Conservation (phyloP, 2,888 invertebrate genomes). For the Hermodice carunculata region DNA sequence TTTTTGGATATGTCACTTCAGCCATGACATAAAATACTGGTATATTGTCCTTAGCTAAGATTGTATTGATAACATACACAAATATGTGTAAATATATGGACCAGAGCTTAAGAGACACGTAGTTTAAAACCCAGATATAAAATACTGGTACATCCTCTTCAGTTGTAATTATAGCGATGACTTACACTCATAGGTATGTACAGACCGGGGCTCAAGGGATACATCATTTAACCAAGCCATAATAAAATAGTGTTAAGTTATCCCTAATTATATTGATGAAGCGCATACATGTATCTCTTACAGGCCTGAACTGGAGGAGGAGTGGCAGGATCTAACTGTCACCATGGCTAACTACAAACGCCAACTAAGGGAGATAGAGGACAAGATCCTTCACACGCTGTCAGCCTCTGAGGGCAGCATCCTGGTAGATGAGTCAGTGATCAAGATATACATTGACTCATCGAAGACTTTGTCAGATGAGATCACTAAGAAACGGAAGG, state of each 20-base stretch:
- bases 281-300: constrained; percentile 7
- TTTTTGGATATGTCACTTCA: too few species aligned
- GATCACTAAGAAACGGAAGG: constrained; percentile 85
- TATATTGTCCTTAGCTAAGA: too few species aligned
- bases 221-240: too few species aligned
- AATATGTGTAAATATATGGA: too few species aligned
- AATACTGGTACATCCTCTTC: too few species aligned
- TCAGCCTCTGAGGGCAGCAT: constrained; percentile 86
- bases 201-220: too few species aligned
- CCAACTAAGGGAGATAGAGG: constrained; percentile 86
- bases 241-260: not conserved
- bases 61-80: too few species aligned
- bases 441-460: constrained; percentile 86
- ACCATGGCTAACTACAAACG: constrained; percentile 84
- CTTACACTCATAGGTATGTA: too few species aligned
- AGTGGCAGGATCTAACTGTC: constrained; percentile 82
- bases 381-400: constrained; percentile 86
- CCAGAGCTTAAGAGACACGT: too few species aligned
- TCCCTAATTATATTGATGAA: not conserved
- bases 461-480: constrained; percentile 88
- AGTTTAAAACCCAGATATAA: too few species aligned
- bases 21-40: too few species aligned
- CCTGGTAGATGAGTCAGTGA: constrained; percentile 89
- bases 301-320: constrained; percentile 83
- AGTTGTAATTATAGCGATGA: too few species aligned